Percentiles rank a stretch among this genome's conserved stretches.
Evolutionary conservation across 2,888 invertebrate genomes (phyloP).

Genomic region (Alviniconcha strummeri): DNA sequence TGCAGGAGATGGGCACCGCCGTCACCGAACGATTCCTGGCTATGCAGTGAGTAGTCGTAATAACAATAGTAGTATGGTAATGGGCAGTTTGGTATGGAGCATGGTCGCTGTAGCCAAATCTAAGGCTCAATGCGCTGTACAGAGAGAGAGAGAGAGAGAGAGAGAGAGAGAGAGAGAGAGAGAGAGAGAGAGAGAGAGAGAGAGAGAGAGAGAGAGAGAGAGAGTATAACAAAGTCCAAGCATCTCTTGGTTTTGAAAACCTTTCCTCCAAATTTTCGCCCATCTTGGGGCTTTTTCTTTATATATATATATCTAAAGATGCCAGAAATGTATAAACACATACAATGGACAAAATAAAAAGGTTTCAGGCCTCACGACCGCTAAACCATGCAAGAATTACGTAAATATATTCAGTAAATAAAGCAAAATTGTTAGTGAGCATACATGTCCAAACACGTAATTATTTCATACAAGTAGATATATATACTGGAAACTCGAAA

Average conservation of each 20-base stretch:
- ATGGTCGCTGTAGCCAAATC: too few relatives aligned
- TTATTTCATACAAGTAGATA: too few relatives aligned
- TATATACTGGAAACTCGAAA: too few relatives aligned
- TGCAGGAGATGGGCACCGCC: slow-evolving; percentile 50
- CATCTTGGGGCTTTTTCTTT: background rate
- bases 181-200: background rate
- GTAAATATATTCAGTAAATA: too few relatives aligned
- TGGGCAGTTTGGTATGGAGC: too few relatives aligned
- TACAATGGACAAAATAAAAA: background rate
- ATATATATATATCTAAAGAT: background rate
- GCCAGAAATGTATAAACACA: too few relatives aligned
- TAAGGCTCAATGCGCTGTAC: too few relatives aligned
- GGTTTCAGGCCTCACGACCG: background rate
- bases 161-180: background rate
- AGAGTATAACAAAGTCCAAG: background rate
- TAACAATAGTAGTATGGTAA: background rate
- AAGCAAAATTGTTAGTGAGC: too few relatives aligned
- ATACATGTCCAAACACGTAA: too few relatives aligned
- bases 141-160: background rate
- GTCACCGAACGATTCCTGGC: slow-evolving; percentile 17
- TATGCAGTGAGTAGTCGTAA: slow-evolving; percentile 4
- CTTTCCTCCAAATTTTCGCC: background rate
- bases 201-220: background rate
- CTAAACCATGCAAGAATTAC: too few relatives aligned
- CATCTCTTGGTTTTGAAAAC: background rate